Evolutionary conservation across 2,113 vertebrate species (phyloP).

Genomic region (Turnix velox): DNA sequence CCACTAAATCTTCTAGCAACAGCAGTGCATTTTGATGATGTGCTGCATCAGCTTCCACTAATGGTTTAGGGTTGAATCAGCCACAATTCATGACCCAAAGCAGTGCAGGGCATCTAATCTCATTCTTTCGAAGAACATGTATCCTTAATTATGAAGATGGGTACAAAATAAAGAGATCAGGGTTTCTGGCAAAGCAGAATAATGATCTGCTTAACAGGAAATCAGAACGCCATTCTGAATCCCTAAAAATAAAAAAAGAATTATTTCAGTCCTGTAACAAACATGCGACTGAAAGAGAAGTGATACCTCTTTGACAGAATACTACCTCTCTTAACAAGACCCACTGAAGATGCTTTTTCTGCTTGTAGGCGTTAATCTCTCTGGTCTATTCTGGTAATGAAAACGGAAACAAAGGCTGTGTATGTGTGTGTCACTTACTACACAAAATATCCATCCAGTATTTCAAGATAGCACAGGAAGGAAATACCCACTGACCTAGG

Average conservation of each 20-base stretch:
- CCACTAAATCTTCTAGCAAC: constrained; percentile 60
- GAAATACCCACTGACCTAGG: constrained; percentile 38
- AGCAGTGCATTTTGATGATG: constrained; percentile 32
- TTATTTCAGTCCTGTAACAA: neutral
- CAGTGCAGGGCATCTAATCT: neutral
- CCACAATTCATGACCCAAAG: constrained; percentile 29
- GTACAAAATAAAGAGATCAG: neutral
- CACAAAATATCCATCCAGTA: constrained; percentile 1
- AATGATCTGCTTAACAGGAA: neutral
- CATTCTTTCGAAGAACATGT: neutral
- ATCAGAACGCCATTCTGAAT: neutral
- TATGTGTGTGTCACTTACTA: neutral
- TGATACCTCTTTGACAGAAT: neutral
- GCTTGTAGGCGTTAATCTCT: neutral
- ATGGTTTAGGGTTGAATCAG: constrained; percentile 10
- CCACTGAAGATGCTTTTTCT: neutral
- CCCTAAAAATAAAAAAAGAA: neutral
- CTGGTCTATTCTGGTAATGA: neutral
- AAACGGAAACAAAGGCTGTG: constrained; percentile 22
- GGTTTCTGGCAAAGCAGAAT: constrained; percentile 24
- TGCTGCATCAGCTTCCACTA: constrained; percentile 64
- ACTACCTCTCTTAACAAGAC: neutral
- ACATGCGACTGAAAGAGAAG: neutral
- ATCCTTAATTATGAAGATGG: constrained; percentile 4
- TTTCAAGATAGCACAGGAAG: constrained; percentile 35